These are phyloP conservation scores for Varanus salvator DNA, from an alignment of 2,113 vertebrate species.

Conservation along the genomic window DNA sequence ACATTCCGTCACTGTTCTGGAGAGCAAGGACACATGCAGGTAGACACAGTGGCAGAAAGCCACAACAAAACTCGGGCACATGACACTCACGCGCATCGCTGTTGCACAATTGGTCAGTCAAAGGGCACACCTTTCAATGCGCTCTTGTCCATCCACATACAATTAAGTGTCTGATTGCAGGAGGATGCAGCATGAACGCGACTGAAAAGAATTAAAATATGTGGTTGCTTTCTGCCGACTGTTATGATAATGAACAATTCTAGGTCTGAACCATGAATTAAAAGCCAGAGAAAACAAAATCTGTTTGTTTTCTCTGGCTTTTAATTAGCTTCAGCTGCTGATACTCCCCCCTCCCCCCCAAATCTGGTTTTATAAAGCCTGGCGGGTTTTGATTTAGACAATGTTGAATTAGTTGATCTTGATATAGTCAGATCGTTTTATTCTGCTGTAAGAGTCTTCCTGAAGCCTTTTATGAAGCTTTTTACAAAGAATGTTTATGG, in stretches of 20 bases:
- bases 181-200: too few species aligned
- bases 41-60: not conserved
- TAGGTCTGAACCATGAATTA: not conserved
- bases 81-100: not conserved
- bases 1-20: too few species aligned
- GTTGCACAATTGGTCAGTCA: too few species aligned
- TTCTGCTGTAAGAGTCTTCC: not conserved
- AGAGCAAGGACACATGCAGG: too few species aligned
- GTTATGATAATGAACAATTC: not conserved
- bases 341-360: too few species aligned
- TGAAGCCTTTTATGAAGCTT: too few species aligned
- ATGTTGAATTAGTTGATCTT: not conserved
- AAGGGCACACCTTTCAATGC: not conserved
- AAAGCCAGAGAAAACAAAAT: not conserved
- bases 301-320: not conserved
- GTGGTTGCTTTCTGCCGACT: not conserved
- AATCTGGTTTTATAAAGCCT: not conserved
- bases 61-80: not conserved
- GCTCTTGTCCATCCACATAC: too few species aligned
- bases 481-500: too few species aligned
- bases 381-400: not conserved
- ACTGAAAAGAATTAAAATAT: not conserved
- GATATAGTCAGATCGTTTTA: not conserved
- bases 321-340: conserved; percentile 6
- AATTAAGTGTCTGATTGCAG: too few species aligned